Conservation (phyloP, 2,797 vertebrate genomes). For the Caiman crocodilus region DNA sequence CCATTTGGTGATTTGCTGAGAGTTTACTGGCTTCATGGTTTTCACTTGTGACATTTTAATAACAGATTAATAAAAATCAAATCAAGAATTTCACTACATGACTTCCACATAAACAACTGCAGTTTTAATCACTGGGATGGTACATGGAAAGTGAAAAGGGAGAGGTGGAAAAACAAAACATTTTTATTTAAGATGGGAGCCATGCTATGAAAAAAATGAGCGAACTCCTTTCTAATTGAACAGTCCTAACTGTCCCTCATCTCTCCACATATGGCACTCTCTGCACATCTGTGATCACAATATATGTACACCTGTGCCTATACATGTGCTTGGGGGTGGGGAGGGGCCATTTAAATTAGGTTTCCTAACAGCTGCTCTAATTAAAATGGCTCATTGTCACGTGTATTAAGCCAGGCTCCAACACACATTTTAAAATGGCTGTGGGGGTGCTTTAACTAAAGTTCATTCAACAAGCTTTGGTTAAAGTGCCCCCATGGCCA, state of each 20-base stretch:
- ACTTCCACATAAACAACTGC: neutral
- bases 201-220: neutral
- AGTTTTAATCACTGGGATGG: neutral
- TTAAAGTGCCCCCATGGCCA: too few species aligned
- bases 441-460: too few species aligned
- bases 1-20: accelerated
- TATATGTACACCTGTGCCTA: too few species aligned
- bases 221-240: neutral
- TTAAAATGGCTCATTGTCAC: too few species aligned
- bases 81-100: neutral
- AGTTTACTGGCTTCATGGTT: neutral
- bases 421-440: too few species aligned
- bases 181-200: neutral
- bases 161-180: neutral
- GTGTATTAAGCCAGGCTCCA: too few species aligned
- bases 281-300: neutral
- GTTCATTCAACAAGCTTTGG: too few species aligned
- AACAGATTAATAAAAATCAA: neutral
- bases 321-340: too few species aligned
- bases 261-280: neutral
- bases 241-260: neutral
- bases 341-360: too few species aligned
- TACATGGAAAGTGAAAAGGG: neutral
- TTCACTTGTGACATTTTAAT: neutral
- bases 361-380: too few species aligned